A percentile compares a stretch with the other conserved stretches of the same genome.
Evolutionary conservation across 1,140 invertebrate species (phyloP).

Genomic region (Aphelenchoides besseyi): DNA sequence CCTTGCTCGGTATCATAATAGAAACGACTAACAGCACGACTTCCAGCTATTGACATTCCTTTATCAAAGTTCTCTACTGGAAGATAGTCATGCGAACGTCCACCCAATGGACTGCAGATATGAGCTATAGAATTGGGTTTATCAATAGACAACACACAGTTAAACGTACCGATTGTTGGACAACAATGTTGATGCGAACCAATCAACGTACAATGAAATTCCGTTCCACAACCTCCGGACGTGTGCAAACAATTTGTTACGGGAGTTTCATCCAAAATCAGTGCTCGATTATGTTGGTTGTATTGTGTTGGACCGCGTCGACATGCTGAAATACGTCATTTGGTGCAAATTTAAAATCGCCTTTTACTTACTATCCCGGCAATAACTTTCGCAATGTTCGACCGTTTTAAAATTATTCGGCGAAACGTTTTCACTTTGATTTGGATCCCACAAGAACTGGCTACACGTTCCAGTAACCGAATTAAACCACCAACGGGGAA

Average conservation of each 20-base stretch:
- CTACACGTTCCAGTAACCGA: constrained; percentile 56
- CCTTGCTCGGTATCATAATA: constrained; percentile 60
- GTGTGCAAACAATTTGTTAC: constrained; percentile 51
- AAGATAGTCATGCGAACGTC: constrained; percentile 34
- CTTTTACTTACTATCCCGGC: constrained; percentile 58
- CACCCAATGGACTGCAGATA: constrained; percentile 54
- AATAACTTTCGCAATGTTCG: constrained; percentile 58
- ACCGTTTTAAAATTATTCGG: constrained; percentile 59
- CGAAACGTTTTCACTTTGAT: constrained; percentile 52
- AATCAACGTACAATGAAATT: constrained; percentile 51
- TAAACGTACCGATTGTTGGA: constrained; percentile 51
- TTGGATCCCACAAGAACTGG: constrained; percentile 59
- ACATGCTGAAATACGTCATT: constrained; percentile 51
- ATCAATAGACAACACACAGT: constrained; percentile 5
- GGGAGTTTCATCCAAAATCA: constrained; percentile 55
- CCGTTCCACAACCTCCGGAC: constrained; percentile 46
- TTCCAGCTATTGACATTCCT: constrained; percentile 53
- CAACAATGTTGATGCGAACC: constrained; percentile 59
- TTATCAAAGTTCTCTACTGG: constrained; percentile 54
- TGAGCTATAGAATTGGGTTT: too few species aligned
- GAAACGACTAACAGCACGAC: constrained; percentile 49
- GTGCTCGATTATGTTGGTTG: constrained; percentile 27
- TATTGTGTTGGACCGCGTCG: constrained; percentile 52
- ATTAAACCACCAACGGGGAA: constrained; percentile 60
- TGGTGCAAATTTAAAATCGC: too few species aligned